Conservation (phyloP, 2,113 vertebrate species). For the Vidua chalybeata region DNA sequence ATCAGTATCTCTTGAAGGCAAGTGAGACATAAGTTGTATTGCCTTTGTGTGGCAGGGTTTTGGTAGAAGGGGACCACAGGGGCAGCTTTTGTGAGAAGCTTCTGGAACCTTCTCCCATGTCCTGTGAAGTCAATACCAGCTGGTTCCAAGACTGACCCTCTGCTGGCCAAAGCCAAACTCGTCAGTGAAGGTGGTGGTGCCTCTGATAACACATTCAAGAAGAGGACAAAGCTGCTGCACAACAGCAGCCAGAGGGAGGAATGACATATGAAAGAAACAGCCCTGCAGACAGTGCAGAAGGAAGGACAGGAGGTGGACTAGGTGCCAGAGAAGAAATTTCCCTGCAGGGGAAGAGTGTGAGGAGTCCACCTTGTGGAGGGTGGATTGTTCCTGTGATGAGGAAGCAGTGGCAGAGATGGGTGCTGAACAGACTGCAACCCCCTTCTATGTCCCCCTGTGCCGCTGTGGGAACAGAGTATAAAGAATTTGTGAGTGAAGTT, state of each 20-base stretch:
- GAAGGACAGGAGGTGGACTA: not conserved
- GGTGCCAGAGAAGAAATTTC: not conserved
- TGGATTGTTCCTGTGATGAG: not conserved
- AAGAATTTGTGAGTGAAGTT: not conserved
- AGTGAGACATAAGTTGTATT: not conserved
- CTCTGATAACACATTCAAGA: not conserved
- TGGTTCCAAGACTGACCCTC: accelerated
- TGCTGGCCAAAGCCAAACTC: accelerated
- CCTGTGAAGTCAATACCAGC: not conserved
- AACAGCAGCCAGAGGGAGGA: not conserved
- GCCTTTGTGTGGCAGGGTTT: not conserved
- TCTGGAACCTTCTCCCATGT: not conserved
- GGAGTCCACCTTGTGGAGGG: not conserved
- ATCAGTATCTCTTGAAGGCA: not conserved
- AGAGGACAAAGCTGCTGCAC: not conserved
- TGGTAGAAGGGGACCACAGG: not conserved
- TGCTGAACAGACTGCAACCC: not conserved
- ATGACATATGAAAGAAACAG: not conserved
- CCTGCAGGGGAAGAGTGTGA: not conserved
- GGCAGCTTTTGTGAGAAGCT: not conserved
- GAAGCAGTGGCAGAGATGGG: not conserved
- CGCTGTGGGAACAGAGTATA: not conserved
- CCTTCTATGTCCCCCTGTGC: not conserved
- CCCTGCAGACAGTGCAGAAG: not conserved
- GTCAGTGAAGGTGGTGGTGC: accelerated